Evolutionary conservation across 1,140 invertebrate species (phyloP), one percentile per base, ranked within the genome.

Genomic region (Drosophila nigromelanica): DNA sequence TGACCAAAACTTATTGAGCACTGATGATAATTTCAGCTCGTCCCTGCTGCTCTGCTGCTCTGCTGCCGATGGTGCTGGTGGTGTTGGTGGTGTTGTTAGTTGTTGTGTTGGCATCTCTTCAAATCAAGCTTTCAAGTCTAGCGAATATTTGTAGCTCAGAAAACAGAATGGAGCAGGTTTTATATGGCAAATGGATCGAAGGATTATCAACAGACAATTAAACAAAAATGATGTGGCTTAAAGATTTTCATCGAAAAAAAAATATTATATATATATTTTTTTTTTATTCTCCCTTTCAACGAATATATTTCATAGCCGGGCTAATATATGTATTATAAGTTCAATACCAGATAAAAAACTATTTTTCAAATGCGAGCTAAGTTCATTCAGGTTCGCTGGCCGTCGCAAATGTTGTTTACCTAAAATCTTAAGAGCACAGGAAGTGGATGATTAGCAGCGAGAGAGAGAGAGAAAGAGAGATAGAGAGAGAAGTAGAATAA

Each of bases 401-500:
- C 51, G 58, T 68, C 76, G 52, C 64, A 54, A 72, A 76, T 64
- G 56, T 61, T 90, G 78, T 90, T 90, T 90, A 76, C 89, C 73
- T 48, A 89, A 90, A 79, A 71, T 82, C 89, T 89, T 90, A 86
- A 64, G 70, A 67, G 70, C 61, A 64, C 74, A 87, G 81, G 78
- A 78, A 81, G 67, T 82, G 61, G 76, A 71, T 68, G 66, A 74
- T 59, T 54, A 73, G 72, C 58, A 56, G 12, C 62, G 37, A 62
- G 3, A 47, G 35, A 40, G 37, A 40, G 35, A 40, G 37, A 40
- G n/a, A n/a, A n/a, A n/a, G n/a, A n/a, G n/a, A n/a, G n/a, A n/a
- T n/a, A n/a, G 37, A 62, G 3, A 47, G 35, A 40, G 37, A 40
- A 48, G 39, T 37, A 56, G 51, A 72, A 68, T 69, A 68, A 51